Conservation (phyloP, 2,797 vertebrate genomes). For the Tangara arthus region DNA sequence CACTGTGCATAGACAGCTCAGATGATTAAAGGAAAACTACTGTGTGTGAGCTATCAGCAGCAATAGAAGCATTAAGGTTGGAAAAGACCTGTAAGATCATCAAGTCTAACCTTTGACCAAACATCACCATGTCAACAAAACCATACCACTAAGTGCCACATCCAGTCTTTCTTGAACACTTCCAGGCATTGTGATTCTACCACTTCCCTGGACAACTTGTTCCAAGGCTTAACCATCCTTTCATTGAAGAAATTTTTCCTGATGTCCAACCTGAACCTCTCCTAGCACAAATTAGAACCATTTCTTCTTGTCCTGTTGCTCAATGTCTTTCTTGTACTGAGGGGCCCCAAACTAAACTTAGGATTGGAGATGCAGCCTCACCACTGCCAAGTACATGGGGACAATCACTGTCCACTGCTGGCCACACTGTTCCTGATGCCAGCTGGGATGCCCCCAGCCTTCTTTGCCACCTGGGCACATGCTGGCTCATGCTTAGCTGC, state of each 20-base stretch:
- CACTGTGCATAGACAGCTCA: background rate
- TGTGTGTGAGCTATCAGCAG: background rate
- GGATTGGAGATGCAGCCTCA: background rate
- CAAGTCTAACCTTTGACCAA: rapidly evolving
- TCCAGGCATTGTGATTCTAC: rapidly evolving
- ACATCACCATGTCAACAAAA: background rate
- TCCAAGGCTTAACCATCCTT: background rate
- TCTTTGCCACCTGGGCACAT: background rate
- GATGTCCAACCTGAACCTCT: background rate
- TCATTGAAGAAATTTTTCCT: background rate
- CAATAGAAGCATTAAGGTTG: background rate
- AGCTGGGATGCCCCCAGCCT: too few relatives aligned
- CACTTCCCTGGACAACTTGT: background rate
- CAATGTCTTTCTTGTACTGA: background rate
- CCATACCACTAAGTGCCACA: too few relatives aligned
- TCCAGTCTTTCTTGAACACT: background rate
- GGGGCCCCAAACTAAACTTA: background rate
- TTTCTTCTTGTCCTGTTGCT: background rate
- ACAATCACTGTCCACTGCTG: background rate
- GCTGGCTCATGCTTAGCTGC: background rate
- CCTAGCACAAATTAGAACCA: background rate
- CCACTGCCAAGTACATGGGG: background rate
- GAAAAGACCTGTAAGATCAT: background rate
- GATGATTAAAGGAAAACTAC: background rate
- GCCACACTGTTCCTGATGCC: background rate